Evolutionary conservation across 2,888 invertebrate species (phyloP).

Genomic region (Stomorhina lunata): DNA sequence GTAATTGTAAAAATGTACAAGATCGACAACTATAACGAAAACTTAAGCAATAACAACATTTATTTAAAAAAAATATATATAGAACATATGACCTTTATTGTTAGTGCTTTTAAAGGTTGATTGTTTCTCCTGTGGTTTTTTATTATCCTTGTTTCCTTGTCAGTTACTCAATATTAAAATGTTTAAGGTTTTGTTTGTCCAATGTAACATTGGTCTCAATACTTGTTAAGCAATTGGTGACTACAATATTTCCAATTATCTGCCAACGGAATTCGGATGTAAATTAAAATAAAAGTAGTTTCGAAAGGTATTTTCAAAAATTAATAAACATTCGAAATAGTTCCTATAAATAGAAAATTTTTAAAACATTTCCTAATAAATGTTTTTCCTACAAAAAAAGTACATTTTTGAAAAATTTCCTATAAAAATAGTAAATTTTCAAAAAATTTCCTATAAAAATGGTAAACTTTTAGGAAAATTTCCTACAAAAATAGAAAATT

Average conservation of each 20-base stretch:
- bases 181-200: neutral
- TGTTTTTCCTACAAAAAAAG: no score
- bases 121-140: conserved; percentile 22
- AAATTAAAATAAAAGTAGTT: neutral
- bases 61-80: neutral
- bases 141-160: neutral
- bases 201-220: neutral
- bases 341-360: no score
- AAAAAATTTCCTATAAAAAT: no score
- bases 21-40: neutral
- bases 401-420: no score
- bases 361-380: no score
- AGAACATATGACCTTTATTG: conserved; percentile 24
- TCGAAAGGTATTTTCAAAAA: no score
- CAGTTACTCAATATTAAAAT: neutral
- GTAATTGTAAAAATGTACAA: conserved; percentile 56
- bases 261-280: neutral
- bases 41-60: neutral
- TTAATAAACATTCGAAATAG: no score
- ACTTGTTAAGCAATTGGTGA: neutral
- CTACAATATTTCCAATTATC: neutral
- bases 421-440: no score
- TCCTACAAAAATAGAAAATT: no score
- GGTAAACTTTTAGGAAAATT: no score
- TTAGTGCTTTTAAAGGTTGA: conserved; percentile 35